Evolutionary conservation across 2,888 invertebrate species (phyloP).

Genomic region (Physocephala rufipes): DNA sequence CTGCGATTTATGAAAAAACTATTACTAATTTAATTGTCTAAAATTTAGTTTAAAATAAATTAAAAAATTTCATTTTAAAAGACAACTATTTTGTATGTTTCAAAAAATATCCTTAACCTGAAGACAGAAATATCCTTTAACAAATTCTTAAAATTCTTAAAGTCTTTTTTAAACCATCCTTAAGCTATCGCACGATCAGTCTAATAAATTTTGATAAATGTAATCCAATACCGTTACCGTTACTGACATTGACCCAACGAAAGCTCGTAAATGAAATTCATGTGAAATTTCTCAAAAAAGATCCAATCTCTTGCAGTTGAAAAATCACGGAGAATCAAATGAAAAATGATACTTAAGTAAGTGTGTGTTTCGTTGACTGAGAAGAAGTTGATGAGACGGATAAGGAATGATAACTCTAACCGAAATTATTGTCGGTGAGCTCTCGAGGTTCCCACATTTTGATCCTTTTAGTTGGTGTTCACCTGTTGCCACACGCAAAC

Average conservation of each 20-base stretch:
- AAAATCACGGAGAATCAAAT: conserved; percentile 15
- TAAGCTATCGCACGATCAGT: background rate
- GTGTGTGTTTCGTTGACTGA: background rate
- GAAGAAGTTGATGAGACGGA: conserved; percentile 1
- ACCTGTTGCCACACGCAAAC: too few species aligned
- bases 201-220: background rate
- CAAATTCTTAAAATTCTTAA: too few species aligned
- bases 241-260: background rate
- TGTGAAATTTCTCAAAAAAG: conserved; percentile 12
- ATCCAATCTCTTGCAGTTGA: background rate
- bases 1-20: too few species aligned
- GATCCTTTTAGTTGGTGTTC: background rate
- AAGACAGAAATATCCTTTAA: too few species aligned
- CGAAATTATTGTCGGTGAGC: background rate
- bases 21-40: too few species aligned
- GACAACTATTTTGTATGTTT: too few species aligned
- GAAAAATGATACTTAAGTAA: conserved; percentile 27
- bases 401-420: background rate
- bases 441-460: conserved; percentile 28
- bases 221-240: conserved; percentile 1
- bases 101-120: too few species aligned
- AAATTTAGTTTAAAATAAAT: too few species aligned
- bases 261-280: conserved; percentile 3
- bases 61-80: too few species aligned
- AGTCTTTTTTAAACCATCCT: too few species aligned